These are phyloP conservation scores for Valencia hispanica DNA, from an alignment of 2,797 vertebrate genomes.

Conservation along the genomic window DNA sequence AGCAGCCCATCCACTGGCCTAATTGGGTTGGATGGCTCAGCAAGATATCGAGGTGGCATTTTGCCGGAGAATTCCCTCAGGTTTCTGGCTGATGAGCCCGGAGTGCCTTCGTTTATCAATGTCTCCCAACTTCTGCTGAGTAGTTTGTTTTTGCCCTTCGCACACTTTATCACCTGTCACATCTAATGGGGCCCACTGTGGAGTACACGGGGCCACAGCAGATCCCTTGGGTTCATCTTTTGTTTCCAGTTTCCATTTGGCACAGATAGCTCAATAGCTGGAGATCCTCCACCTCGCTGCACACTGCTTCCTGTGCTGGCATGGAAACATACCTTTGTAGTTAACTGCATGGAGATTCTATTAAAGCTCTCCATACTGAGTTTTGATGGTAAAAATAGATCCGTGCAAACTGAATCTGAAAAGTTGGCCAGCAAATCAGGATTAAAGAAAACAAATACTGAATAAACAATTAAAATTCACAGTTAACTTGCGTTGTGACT, in stretches of 20 bases:
- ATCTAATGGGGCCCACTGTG: conserved; percentile 75
- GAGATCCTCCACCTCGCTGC: conserved; percentile 30
- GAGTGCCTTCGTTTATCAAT: conserved; percentile 77
- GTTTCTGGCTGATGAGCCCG: conserved; percentile 64
- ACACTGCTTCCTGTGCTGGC: conserved; percentile 40
- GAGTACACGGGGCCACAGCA: conserved; percentile 54
- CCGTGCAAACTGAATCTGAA: not conserved
- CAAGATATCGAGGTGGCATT: conserved; percentile 79
- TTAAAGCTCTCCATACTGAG: not conserved
- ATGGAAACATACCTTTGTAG: not conserved
- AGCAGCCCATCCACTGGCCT: conserved; percentile 64
- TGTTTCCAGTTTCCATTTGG: conserved; percentile 62
- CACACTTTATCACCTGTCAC: conserved; percentile 81
- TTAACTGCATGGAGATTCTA: too few species aligned
- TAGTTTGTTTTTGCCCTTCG: conserved; percentile 79
- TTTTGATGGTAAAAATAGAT: conserved; percentile 1
- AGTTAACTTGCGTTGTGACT: not conserved
- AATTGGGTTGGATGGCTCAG: conserved; percentile 75
- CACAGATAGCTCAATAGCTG: conserved; percentile 59
- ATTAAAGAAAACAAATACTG: not conserved
- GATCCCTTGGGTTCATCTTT: conserved; percentile 70
- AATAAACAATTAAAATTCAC: not conserved
- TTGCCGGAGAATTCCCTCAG: conserved; percentile 75
- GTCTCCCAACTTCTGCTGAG: conserved; percentile 79
- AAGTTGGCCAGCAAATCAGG: not conserved